Percentiles rank a stretch among this genome's conserved stretches.
These are phyloP conservation scores for Scotopteryx bipunctaria DNA, from an alignment of 2,888 invertebrate species.

Conservation along the genomic window DNA sequence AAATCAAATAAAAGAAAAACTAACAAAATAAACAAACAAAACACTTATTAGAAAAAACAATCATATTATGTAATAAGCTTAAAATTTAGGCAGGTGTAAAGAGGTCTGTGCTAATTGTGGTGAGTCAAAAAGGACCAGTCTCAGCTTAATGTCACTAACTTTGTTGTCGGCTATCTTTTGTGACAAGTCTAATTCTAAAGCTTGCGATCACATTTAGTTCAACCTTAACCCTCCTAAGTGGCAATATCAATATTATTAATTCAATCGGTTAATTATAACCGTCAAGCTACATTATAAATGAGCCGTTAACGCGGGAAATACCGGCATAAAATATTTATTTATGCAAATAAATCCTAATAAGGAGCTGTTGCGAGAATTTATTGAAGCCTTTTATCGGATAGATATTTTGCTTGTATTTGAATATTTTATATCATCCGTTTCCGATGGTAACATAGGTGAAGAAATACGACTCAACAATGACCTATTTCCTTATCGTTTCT, in stretches of 20 bases:
- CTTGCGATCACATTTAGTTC: not conserved
- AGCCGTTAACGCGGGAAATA: conserved; percentile 18
- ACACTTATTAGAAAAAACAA: too few relatives aligned
- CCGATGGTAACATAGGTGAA: not conserved
- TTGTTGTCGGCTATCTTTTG: too few relatives aligned
- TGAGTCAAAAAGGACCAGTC: too few relatives aligned
- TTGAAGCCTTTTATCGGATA: conserved; percentile 19
- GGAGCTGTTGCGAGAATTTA: conserved; percentile 21
- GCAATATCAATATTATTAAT: conserved; percentile 17
- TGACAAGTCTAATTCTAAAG: too few relatives aligned
- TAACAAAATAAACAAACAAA: too few relatives aligned
- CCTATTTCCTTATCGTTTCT: too few relatives aligned
- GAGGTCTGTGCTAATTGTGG: too few relatives aligned
- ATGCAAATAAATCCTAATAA: conserved; percentile 24
- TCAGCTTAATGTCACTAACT: too few relatives aligned
- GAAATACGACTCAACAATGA: not conserved
- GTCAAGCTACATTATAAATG: conserved; percentile 14
- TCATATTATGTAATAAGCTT: too few relatives aligned
- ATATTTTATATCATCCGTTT: conserved; percentile 10
- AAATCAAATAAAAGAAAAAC: too few relatives aligned
- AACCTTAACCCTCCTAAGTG: conserved; percentile 2
- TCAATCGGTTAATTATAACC: conserved; percentile 14
- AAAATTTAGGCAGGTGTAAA: too few relatives aligned
- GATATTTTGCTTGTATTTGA: conserved; percentile 17
- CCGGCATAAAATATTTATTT: conserved; percentile 20